A percentile compares a stretch with the other conserved stretches of the same genome.
These are phyloP conservation scores for Planococcus citri DNA, from an alignment of 1,140 invertebrate genomes.

Conservation along the genomic window DNA sequence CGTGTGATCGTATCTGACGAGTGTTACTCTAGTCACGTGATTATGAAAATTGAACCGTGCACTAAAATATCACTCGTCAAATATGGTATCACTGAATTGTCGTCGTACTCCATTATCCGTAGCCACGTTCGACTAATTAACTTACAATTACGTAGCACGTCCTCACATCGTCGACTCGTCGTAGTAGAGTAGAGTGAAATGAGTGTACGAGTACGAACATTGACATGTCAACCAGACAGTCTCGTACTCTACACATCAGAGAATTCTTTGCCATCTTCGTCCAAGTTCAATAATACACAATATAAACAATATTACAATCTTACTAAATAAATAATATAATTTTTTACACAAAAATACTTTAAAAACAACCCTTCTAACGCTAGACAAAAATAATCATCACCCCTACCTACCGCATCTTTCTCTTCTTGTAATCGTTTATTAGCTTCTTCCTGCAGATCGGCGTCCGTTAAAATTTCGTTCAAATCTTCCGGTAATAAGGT, in stretches of 20 bases:
- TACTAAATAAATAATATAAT: not conserved
- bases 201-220: too few species aligned
- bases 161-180: too few species aligned
- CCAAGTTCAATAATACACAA: too few species aligned
- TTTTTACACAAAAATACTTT: too few species aligned
- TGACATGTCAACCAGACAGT: too few species aligned
- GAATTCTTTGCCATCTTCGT: too few species aligned
- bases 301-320: not conserved
- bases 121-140: not conserved
- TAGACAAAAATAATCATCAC: too few species aligned
- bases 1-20: conserved; percentile 30
- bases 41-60: conserved; percentile 28
- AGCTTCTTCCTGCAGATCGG: conserved; percentile 32
- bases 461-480: conserved; percentile 23
- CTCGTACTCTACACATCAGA: too few species aligned
- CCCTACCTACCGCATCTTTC: conserved; percentile 44
- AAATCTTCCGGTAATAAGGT: conserved; percentile 18
- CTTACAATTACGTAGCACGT: not conserved
- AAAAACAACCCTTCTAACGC: not conserved
- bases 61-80: conserved; percentile 32
- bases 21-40: conserved; percentile 39
- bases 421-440: conserved; percentile 41
- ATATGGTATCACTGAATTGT: conserved; percentile 1
- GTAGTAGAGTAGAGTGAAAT: not conserved
- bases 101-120: not conserved